Percentiles rank a stretch among this genome's conserved stretches.
Evolutionary conservation across 2,797 vertebrate genomes (phyloP).

Genomic region (Sebastes dallii): DNA sequence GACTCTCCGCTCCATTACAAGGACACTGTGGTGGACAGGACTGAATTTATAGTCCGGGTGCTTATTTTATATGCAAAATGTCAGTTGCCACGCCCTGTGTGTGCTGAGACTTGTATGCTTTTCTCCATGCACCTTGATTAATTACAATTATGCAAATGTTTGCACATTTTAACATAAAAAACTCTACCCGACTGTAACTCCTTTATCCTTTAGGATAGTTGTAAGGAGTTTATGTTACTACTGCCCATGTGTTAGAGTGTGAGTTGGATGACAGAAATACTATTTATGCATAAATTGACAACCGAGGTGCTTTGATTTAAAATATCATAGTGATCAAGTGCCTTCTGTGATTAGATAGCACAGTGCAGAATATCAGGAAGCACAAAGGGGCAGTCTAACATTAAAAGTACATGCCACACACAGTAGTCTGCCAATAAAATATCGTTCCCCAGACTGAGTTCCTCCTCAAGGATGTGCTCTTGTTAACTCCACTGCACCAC

Average conservation of each 20-base stretch:
- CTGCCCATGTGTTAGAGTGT: not conserved
- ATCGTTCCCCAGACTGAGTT: not conserved
- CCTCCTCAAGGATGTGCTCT: conserved; percentile 5
- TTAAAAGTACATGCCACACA: not conserved
- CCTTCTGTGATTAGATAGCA: not conserved
- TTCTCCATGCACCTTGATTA: conserved; percentile 31
- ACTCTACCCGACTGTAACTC: not conserved
- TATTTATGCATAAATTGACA: not conserved
- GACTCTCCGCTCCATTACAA: not conserved
- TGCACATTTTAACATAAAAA: conserved; percentile 13
- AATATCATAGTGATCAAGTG: not conserved
- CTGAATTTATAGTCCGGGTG: conserved; percentile 15
- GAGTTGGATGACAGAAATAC: conserved; percentile 6
- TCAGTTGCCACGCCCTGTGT: conserved; percentile 3
- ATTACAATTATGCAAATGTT: conserved; percentile 13
- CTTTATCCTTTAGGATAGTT: not conserved
- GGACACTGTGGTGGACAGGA: not conserved
- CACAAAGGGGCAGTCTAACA: not conserved
- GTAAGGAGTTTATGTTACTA: not conserved
- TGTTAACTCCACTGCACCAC: conserved; percentile 20
- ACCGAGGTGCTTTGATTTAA: conserved; percentile 5
- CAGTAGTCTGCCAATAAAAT: not conserved
- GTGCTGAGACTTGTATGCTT: conserved; percentile 2
- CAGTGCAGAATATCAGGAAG: conserved; percentile 4
- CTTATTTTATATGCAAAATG: conserved; percentile 36